Base-by-base conservation (phyloP, 2,888 invertebrate species). In the Teleogryllus oceanicus region DNA sequence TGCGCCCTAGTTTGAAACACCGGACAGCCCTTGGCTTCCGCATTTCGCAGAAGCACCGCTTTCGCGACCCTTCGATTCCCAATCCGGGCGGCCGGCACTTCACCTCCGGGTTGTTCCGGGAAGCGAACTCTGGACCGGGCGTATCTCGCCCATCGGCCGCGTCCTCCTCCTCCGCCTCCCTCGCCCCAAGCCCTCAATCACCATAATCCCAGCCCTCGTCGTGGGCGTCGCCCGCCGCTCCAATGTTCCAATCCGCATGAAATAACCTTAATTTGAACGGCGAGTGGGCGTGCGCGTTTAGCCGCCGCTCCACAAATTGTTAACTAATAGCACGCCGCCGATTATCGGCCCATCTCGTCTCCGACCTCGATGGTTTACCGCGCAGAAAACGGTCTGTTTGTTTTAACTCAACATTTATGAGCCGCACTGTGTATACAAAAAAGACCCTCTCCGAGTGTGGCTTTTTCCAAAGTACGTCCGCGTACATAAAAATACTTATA, bases 231-330 rank as follows among this genome's bases (percentile, higher is more conserved):
- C 62, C 62, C 62, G 62, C 0, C n/a, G 62, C 16, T 62, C 62
- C 62, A 62, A 62, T 62, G 62, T 62, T 62, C 62, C 62, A 62
- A 62, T 62, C 62, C 62, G 62, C 62, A 62, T 62, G 62, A 62
- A 62, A 62, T 62, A 62, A 62, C 62, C 62, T 62, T 62, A 62
- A 62, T 62, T 62, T 62, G 62, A 62, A n/a, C n/a, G 62, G 13
- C 62, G 13, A 62, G 62, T 62, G 62, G 62, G 62, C 62, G 62
- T 62, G n/a, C 62, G 62, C 62, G 62, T 12, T 62, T 62, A 62
- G 16, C n/a, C 62, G 62, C 62, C 62, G 16, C 62, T 62, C n/a
- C 62, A 62, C 62, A 62, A 62, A 62, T 62, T 62, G 62, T 62
- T 62, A 62, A 62, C 62, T 62, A 62, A 62, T 62, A 62, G 62